Evolutionary conservation across 1,140 invertebrate genomes (phyloP), one percentile per base, ranked within the genome.

Genomic region (Tetramorium alpestre): DNA sequence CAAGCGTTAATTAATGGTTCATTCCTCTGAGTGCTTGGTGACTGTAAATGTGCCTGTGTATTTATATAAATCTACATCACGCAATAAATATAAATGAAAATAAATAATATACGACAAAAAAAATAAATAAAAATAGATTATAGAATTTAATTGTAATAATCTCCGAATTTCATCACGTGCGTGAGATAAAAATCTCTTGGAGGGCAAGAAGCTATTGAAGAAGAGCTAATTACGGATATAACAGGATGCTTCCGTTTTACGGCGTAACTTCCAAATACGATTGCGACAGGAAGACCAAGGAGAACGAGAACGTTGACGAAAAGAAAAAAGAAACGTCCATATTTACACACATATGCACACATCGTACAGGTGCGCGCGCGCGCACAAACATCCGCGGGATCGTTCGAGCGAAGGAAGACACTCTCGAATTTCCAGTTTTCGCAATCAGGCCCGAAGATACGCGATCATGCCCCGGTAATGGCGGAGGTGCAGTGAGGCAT

Each of bases 401-500:
- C 69, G 41, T 49, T 84, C 69, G 80, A 75, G 80, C 80, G 80
- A 60, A 25, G n/a, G 84, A 80, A 85, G 72, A 44, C 85, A 82
- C 85, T 86, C 85, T 86, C 76, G 76, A 86, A 86, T 80, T 80
- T 86, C 85, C 51, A 78, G 67, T 89, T 84, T 78, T 76, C 62
- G 49, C 70, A 75, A 88, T 88, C 62, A 77, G 51, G 81, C 64
- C 51, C 80, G 81, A 86, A 88, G 86, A 88, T 88, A 90, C 25
- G 86, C 86, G 88, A 90, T 88, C 80, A 75, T 88, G 86, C 75
- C 76, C 81, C 81, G 82, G 87, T 90, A 90, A 91, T 91, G 89
- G 89, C 89, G 89, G 89, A 90, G 89, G 89, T 88, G 89, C 89
- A 91, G 89, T 91, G 89, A 90, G 86, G 89, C 89, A 90, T 91